Evolutionary conservation across 1,140 invertebrate genomes (phyloP).

Genomic region (Stegodyphus dumicola): DNA sequence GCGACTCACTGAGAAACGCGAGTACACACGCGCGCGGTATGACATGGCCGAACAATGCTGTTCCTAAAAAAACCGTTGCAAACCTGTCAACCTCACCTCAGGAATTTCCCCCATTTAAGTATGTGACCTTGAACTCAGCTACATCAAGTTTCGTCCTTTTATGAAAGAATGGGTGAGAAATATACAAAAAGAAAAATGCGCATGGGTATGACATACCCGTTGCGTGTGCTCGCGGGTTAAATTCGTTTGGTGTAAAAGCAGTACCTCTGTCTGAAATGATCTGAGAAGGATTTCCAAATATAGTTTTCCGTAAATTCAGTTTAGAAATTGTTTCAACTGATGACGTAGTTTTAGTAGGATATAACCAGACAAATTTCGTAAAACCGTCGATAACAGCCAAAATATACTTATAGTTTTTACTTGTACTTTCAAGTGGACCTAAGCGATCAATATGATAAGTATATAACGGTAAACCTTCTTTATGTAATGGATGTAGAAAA

Average conservation of each 20-base stretch:
- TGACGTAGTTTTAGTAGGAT: constrained; percentile 11
- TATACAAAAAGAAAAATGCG: too few relatives aligned
- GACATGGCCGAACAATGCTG: too few relatives aligned
- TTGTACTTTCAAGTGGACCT: background rate
- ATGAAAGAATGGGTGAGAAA: too few relatives aligned
- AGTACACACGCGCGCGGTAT: too few relatives aligned
- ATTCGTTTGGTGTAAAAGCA: constrained; percentile 9
- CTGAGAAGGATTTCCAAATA: background rate
- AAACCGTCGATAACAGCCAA: constrained; percentile 7
- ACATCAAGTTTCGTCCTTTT: too few relatives aligned
- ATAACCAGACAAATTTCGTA: constrained; percentile 24
- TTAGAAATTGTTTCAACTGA: background rate
- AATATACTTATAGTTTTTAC: constrained; percentile 26
- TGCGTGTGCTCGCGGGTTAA: too few relatives aligned
- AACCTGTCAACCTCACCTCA: too few relatives aligned
- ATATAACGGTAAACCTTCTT: background rate
- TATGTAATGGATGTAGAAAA: background rate
- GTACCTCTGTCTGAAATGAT: constrained; percentile 4
- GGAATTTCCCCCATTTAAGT: too few relatives aligned
- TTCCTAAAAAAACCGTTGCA: too few relatives aligned
- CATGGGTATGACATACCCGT: too few relatives aligned
- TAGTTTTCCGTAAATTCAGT: constrained; percentile 1
- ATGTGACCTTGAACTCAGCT: too few relatives aligned
- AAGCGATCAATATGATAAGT: constrained; percentile 3
- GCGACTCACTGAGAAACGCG: too few relatives aligned